These are phyloP conservation scores for Scaptomyza tumidula DNA, from an alignment of 2,888 invertebrate genomes.

Conservation along the genomic window DNA sequence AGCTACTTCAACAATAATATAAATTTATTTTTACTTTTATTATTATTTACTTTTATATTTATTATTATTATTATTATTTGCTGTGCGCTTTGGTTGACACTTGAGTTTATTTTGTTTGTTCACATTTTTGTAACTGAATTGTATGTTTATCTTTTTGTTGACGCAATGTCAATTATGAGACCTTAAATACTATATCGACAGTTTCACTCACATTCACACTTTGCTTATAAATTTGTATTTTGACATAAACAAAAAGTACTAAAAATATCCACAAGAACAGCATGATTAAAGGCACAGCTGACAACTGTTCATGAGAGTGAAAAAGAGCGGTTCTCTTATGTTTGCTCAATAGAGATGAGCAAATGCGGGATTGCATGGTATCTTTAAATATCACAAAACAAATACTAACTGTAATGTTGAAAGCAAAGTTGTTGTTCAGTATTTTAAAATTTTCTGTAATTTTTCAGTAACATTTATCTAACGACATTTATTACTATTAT, in stretches of 20 bases:
- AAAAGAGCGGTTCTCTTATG: constrained; percentile 28
- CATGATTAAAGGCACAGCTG: constrained; percentile 57
- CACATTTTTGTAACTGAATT: constrained; percentile 36
- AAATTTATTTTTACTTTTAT: constrained; percentile 50
- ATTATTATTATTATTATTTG: constrained; percentile 29
- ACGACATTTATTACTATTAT: neutral
- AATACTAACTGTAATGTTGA: too few species aligned
- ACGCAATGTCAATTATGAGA: constrained; percentile 64
- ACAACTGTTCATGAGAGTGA: constrained; percentile 40
- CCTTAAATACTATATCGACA: constrained; percentile 49
- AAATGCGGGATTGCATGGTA: neutral
- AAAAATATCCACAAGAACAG: constrained; percentile 45
- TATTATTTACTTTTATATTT: too few species aligned
- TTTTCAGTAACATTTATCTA: too few species aligned
- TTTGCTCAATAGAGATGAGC: constrained; percentile 30
- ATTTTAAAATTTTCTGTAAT: too few species aligned
- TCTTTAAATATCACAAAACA: neutral
- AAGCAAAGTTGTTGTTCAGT: too few species aligned
- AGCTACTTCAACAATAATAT: constrained; percentile 36
- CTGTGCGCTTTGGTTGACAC: constrained; percentile 36
- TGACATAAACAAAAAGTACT: constrained; percentile 52
- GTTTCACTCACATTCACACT: constrained; percentile 38
- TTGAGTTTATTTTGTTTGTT: too few species aligned
- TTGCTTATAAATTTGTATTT: constrained; percentile 49
- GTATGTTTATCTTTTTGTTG: constrained; percentile 27